Percentiles rank a stretch among this genome's conserved stretches.
phyloP scores from a whole-genome alignment of 2,888 invertebrate species.

The Tinea trinotella region DNA sequence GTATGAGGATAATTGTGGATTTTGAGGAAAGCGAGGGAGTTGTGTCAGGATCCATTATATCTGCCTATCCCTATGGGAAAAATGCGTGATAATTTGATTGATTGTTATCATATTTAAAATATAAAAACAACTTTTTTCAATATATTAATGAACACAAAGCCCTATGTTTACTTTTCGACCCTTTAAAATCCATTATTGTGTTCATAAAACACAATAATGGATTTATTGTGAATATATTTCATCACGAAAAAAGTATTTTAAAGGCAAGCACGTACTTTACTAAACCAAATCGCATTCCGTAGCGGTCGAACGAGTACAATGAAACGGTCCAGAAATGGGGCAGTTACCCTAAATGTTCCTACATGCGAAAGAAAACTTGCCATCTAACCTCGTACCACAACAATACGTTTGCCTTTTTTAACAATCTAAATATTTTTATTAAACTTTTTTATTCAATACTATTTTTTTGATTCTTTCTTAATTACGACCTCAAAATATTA shows the following conservation, averaged over 20 bases:
- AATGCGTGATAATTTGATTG: no score
- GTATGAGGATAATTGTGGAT: no score
- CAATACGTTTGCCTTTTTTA: slow-evolving; percentile 7
- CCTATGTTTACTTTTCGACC: background rate
- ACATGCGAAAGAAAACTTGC: slow-evolving; percentile 15
- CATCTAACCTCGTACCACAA: background rate
- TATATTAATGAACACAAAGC: no score
- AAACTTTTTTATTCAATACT: background rate
- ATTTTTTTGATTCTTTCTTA: background rate
- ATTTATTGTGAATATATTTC: slow-evolving; percentile 2
- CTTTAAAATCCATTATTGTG: background rate
- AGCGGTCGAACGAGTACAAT: slow-evolving; percentile 12
- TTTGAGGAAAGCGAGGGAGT: no score
- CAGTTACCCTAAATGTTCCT: slow-evolving; percentile 15
- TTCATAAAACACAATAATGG: slow-evolving; percentile 8
- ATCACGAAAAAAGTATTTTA: slow-evolving; percentile 9
- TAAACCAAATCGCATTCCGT: slow-evolving; percentile 14
- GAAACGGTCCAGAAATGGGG: slow-evolving; percentile 14
- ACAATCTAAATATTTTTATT: background rate
- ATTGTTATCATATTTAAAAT: no score
- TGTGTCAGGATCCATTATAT: no score
- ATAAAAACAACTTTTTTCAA: no score
- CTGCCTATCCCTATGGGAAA: no score
- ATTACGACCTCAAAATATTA: no score
- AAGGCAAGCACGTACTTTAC: slow-evolving; percentile 15